Percentiles rank a stretch among this genome's conserved stretches.
Evolutionary conservation across 2,888 invertebrate species (phyloP).

Genomic region (Drosophila neotestacea): DNA sequence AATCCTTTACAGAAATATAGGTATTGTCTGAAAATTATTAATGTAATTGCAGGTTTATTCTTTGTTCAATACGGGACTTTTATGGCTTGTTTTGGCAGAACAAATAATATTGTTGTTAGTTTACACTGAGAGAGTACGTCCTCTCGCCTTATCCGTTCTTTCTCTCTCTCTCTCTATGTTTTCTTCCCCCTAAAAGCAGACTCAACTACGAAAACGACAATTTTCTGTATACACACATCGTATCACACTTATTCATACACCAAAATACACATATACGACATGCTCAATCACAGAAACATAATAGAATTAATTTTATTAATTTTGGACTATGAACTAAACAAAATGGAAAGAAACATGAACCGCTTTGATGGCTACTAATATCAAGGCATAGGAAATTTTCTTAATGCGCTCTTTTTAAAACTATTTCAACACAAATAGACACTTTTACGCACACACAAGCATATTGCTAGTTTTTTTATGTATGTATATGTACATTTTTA

Average conservation of each 20-base stretch:
- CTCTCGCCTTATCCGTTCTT: constrained; percentile 3
- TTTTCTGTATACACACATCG: constrained; percentile 55
- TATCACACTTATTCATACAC: constrained; percentile 15
- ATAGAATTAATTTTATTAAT: constrained; percentile 7
- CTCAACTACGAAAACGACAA: constrained; percentile 45
- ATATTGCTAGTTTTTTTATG: constrained; percentile 27
- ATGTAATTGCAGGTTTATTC: constrained; percentile 11
- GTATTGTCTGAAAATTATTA: constrained; percentile 10
- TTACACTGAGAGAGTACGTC: constrained; percentile 6
- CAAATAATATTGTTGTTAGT: constrained; percentile 46
- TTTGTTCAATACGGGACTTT: constrained; percentile 41
- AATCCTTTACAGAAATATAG: not conserved
- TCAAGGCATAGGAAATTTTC: not conserved
- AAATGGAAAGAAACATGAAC: not conserved
- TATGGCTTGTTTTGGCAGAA: constrained; percentile 60
- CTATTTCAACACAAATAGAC: constrained; percentile 19
- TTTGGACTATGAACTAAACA: not conserved
- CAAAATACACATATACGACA: not conserved
- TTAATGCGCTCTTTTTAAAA: constrained; percentile 2
- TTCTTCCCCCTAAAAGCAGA: constrained; percentile 21
- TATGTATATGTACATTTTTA: constrained; percentile 31
- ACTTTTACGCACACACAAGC: constrained; percentile 29
- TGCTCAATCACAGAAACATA: constrained; percentile 31
- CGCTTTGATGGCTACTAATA: not conserved
- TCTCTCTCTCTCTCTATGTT: constrained; percentile 5